Evolutionary conservation across 2,113 vertebrate species (phyloP), one percentile per base, ranked within the genome.

Genomic region (Centrocercus urophasianus): DNA sequence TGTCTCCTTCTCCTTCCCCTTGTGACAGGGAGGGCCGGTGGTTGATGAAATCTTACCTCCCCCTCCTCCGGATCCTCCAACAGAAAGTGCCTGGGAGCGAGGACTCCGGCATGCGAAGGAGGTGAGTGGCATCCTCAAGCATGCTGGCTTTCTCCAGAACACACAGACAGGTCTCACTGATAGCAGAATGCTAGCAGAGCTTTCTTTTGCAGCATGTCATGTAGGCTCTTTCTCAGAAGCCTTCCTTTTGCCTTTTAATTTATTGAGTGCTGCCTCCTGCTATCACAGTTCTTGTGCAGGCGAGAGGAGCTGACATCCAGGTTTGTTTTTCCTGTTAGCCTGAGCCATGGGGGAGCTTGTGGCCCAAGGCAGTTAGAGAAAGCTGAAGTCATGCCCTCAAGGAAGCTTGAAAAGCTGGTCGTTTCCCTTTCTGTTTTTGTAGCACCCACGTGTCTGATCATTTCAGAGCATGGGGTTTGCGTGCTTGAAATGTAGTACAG

Each of bases 1-100:
- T 90, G 56, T 85, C 48, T 91, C 24, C 42, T 72, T 34, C 70
- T 95, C 91, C 54, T 95, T 9, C 0, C 66, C 77, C 59, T 47
- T 87, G 48, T 83, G 74, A 56, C 83, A 99, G 99, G 98, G 98
- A 43, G 98, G 95, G 17, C 99, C 99, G 42, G 98, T 98, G 2
- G 98, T 99, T 36, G 99, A 99, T 94, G 99, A 99, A 93, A 97
- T 99, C 43, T 98, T 99, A 76, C 99, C 99, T 34, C 99, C 99
- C 0, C 99, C 99, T 20, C 98, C 99, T 74, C 98, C 98, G 40
- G 99, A 99, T 82, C 99, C 99, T 86, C 99, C 99, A 14, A 98
- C 99, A 93, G 99, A 99, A 97, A 99, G 99, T 72, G 99, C 99
- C 85, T 99, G 99, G 99, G 99, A 99, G 94, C 98, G 99, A 79